Base-by-base conservation (phyloP, 2,888 invertebrate genomes). In the Agriotes lineatus region DNA sequence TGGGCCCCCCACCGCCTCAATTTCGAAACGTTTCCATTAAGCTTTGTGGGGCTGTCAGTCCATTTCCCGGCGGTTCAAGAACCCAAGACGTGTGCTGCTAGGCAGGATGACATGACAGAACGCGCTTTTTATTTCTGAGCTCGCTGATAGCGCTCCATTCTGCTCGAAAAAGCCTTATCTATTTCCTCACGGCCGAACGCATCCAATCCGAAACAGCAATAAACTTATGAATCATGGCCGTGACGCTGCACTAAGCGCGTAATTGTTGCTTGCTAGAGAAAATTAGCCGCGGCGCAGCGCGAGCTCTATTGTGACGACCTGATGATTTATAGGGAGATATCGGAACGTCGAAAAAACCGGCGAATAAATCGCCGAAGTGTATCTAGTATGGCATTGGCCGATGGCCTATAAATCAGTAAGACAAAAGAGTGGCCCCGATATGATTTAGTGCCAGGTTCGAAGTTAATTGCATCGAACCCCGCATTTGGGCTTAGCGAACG, bases 11-110 rank as follows among this genome's bases (percentile, higher is more conserved):
- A 48, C 48, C 20, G 52, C 33, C 18, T 52, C 52, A 33, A 33
- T 52, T 52, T 52, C 52, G 52, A 52, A 52, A 52, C 52, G 52
- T 52, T 52, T 52, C 52, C 52, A 52, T 52, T 52, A 52, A 18
- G 52, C 33, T 33, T 52, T 52, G 33, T 52, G 19, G 33, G 18
- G 9, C 52, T 52, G 52, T 52, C 52, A 52, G 52, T 52, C 33
- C 18, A 16, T 33, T 30, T 52, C 16, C 30, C 16, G 16, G 33
- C 33, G 52, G 52, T 33, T 52, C 52, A 52, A 52, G 52, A 33
- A 52, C 30, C 52, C 25, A 25, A 7, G 7, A 7, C 10, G 48
- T 20, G n/a, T 12, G 25, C 48, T 52, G 30, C 33, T 33, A 30
- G 33, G 5, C 33, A 52, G 19, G 30, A 33, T 52, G 30, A 52